These are phyloP conservation scores for Dinocampus coccinellae DNA, from an alignment of 2,888 invertebrate species.

Conservation along the genomic window DNA sequence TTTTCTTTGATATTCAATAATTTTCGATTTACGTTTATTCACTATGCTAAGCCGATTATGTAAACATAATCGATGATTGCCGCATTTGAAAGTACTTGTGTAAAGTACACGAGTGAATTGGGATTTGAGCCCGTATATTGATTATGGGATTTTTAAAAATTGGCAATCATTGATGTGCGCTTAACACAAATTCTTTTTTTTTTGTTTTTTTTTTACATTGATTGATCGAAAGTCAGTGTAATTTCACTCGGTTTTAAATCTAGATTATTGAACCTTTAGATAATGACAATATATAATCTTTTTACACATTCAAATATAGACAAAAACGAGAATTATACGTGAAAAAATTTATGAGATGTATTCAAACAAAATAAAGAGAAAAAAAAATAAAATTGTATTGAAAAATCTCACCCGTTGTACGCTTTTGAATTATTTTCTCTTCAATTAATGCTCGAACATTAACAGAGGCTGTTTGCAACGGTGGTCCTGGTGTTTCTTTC, in stretches of 20 bases:
- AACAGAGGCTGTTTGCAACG: conserved; percentile 92
- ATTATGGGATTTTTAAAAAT: conserved; percentile 60
- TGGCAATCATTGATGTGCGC: conserved; percentile 61
- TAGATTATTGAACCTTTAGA: not conserved
- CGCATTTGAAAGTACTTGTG: conserved; percentile 25
- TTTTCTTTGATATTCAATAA: not conserved
- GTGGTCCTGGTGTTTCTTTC: conserved; percentile 85
- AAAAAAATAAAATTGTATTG: conserved; percentile 1
- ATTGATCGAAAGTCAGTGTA: not conserved
- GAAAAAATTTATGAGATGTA: too few species aligned
- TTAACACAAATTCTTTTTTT: not conserved
- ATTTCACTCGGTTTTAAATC: not conserved
- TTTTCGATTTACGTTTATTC: not conserved
- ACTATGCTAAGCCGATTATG: not conserved
- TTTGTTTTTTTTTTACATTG: too few species aligned
- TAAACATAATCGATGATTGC: not conserved
- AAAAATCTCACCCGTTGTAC: conserved; percentile 72
- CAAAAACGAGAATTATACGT: not conserved
- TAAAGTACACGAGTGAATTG: conserved; percentile 30
- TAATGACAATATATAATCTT: not conserved
- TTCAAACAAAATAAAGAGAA: too few species aligned
- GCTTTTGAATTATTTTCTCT: conserved; percentile 92
- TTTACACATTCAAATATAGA: too few species aligned
- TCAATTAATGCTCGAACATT: conserved; percentile 91
- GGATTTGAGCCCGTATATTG: conserved; percentile 29